phyloP scores from a whole-genome alignment of 2,797 vertebrate species.

The Thripadectes ignobilis region DNA sequence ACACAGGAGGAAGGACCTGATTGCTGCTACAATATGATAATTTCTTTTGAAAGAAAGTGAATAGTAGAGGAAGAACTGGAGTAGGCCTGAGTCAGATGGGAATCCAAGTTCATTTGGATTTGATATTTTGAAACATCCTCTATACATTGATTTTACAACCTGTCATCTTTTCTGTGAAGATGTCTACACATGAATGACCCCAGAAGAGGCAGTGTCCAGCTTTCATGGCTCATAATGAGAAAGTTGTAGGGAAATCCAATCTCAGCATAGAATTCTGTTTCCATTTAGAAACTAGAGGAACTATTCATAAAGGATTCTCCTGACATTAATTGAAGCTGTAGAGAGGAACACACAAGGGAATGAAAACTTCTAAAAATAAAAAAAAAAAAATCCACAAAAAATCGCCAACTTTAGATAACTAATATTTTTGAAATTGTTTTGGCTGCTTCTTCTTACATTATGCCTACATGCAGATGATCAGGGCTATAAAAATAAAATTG shows the following conservation, averaged over 20 bases:
- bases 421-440: conserved; percentile 12
- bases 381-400: neutral
- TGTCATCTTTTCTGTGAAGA: neutral
- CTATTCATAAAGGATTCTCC: neutral
- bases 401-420: neutral
- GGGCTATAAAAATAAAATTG: conserved; percentile 8
- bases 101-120: neutral
- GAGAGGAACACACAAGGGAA: neutral
- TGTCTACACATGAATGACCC: neutral
- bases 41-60: neutral
- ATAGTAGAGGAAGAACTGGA: neutral
- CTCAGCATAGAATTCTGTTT: neutral
- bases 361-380: neutral
- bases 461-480: conserved; percentile 10
- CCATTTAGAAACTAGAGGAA: neutral
- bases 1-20: neutral
- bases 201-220: neutral
- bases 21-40: neutral
- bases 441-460: conserved; percentile 13
- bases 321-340: neutral
- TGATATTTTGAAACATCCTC: neutral
- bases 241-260: neutral
- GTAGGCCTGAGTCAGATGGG: neutral
- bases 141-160: neutral
- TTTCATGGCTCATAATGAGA: neutral